Evolutionary conservation across 2,113 vertebrate species (phyloP).

Genomic region (Promerops cafer): DNA sequence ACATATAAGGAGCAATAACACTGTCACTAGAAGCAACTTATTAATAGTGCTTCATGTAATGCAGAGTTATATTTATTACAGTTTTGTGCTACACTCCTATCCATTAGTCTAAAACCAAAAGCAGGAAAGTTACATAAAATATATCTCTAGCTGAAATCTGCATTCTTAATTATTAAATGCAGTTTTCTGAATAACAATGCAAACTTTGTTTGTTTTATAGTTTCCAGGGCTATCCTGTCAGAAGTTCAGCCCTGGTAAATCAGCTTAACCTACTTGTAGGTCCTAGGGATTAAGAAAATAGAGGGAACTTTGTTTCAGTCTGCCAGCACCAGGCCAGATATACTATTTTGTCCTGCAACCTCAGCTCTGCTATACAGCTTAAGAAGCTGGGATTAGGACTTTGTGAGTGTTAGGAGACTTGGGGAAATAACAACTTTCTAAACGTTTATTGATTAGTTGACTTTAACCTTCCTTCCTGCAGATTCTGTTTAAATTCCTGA

Average conservation of each 20-base stretch:
- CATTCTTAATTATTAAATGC: not conserved
- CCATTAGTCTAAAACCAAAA: constrained; percentile 3
- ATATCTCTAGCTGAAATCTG: not conserved
- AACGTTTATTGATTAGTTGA: constrained; percentile 40
- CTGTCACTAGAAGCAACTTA: not conserved
- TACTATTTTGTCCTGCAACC: constrained; percentile 20
- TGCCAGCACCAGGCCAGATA: constrained; percentile 10
- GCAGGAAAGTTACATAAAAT: not conserved
- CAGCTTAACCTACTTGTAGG: not conserved
- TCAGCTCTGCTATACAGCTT: not conserved
- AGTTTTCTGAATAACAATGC: not conserved
- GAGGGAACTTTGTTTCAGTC: not conserved
- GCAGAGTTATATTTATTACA: not conserved
- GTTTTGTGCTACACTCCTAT: not conserved
- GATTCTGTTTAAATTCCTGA: not conserved
- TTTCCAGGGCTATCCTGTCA: not conserved
- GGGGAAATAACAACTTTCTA: constrained; percentile 37
- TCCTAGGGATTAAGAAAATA: constrained; percentile 18
- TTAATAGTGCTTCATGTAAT: not conserved
- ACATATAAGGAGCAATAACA: not conserved
- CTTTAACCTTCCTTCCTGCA: constrained; percentile 20
- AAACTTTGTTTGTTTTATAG: not conserved
- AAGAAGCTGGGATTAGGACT: constrained; percentile 29
- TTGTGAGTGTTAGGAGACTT: constrained; percentile 36
- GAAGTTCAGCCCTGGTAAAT: not conserved